These are phyloP conservation scores for Premnoplex brunnescens DNA, from an alignment of 2,797 vertebrate genomes.

Conservation along the genomic window DNA sequence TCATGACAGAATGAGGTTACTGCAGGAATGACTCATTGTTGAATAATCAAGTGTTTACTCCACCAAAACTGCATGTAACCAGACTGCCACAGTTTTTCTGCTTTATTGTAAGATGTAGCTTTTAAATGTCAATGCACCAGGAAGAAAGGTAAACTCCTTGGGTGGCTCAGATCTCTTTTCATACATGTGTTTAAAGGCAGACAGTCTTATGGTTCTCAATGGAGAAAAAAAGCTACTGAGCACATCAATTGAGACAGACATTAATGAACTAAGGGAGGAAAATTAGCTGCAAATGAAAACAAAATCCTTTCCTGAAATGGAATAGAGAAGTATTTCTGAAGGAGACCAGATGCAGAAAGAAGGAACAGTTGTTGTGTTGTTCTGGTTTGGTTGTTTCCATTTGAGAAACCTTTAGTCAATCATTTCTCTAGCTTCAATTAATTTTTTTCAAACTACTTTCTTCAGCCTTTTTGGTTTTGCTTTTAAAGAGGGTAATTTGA, in stretches of 20 bases:
- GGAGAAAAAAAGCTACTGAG: conserved; percentile 1
- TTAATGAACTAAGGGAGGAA: conserved; percentile 4
- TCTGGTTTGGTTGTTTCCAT: not conserved
- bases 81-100: conserved; percentile 50
- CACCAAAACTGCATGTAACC: conserved; percentile 53
- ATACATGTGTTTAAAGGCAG: not conserved
- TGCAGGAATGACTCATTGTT: conserved; percentile 68
- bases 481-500: not conserved
- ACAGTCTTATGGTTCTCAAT: conserved; percentile 17
- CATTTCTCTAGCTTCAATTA: not conserved
- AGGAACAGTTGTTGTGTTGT: not conserved
- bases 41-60: conserved; percentile 71
- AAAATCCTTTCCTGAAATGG: not conserved
- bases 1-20: conserved; percentile 75
- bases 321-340: not conserved
- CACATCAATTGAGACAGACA: not conserved
- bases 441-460: not conserved
- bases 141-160: conserved; percentile 39
- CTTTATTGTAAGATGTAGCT: conserved; percentile 49
- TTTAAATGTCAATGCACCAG: conserved; percentile 62
- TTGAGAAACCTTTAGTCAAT: not conserved
- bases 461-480: not conserved
- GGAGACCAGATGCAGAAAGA: not conserved
- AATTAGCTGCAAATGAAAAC: not conserved
- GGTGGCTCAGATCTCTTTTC: conserved; percentile 37